Percentiles rank a stretch among this genome's conserved stretches.
Evolutionary conservation across 2,797 vertebrate species (phyloP).

Genomic region (Thamnophis elegans): DNA sequence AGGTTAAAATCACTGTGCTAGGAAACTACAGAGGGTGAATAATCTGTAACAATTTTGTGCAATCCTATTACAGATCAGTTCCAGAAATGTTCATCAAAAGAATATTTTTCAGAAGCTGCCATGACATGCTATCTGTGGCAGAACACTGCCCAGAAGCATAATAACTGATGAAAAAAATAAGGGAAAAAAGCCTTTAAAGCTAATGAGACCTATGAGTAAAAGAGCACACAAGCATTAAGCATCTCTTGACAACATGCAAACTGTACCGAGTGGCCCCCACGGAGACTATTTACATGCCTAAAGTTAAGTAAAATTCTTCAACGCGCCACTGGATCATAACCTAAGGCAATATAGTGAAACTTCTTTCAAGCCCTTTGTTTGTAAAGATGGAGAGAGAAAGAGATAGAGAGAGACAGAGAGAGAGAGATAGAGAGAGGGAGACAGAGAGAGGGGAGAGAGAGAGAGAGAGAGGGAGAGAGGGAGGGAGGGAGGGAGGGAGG

Average conservation of each 20-base stretch:
- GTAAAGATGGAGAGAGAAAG: not conserved
- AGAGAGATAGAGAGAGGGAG: not conserved
- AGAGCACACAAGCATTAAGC: not conserved
- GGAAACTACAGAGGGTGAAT: not conserved
- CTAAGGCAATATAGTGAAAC: conserved; percentile 35
- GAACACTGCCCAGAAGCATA: not conserved
- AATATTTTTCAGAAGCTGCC: conserved; percentile 19
- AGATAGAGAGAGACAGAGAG: not conserved
- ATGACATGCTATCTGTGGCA: not conserved
- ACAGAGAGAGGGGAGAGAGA: not conserved
- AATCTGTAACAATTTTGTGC: not conserved
- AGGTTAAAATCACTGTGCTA: not conserved
- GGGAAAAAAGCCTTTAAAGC: not conserved
- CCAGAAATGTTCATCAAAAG: conserved; percentile 1
- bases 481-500: too few relatives aligned
- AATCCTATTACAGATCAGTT: not conserved
- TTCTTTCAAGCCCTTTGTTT: conserved; percentile 34
- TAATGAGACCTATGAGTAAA: not conserved
- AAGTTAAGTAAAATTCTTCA: conserved; percentile 19
- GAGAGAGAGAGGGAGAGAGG: too few relatives aligned
- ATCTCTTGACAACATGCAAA: not conserved
- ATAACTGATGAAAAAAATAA: not conserved
- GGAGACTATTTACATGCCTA: conserved; percentile 23
- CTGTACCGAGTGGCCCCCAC: not conserved
- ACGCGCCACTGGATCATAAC: conserved; percentile 20